A percentile compares a stretch with the other conserved stretches of the same genome.
Conservation (phyloP, 2,113 vertebrate species). For the Donacobius atricapilla region DNA sequence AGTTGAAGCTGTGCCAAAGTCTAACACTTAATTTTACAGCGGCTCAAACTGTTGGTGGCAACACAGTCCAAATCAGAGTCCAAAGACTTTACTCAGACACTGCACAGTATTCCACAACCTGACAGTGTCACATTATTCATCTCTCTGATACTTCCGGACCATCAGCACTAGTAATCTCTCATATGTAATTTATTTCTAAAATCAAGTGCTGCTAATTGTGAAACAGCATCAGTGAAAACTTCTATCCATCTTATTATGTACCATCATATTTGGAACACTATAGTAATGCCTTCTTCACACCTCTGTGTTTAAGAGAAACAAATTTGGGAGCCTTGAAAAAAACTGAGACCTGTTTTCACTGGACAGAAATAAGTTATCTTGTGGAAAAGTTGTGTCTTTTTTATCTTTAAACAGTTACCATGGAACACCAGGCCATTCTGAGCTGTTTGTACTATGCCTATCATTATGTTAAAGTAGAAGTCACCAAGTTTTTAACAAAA, state of each 20-base stretch:
- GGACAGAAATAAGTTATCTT: background rate
- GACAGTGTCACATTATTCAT: background rate
- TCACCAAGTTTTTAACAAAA: background rate
- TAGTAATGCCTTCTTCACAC: background rate
- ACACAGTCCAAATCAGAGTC: background rate
- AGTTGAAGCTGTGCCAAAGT: background rate
- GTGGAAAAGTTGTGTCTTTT: background rate
- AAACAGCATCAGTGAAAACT: background rate
- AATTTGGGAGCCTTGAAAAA: background rate
- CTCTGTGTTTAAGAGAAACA: background rate
- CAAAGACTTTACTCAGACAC: background rate
- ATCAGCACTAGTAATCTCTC: background rate
- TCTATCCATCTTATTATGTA: background rate
- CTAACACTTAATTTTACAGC: background rate
- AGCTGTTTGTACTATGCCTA: background rate
- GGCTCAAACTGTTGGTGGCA: background rate
- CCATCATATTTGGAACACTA: background rate
- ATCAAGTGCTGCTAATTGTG: background rate
- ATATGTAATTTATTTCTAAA: background rate
- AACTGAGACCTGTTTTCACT: background rate
- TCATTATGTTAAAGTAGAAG: background rate
- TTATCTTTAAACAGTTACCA: background rate
- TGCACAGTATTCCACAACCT: background rate
- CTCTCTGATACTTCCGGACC: background rate
- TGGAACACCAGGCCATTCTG: background rate